These are phyloP conservation scores for Chaetops frenatus DNA, from an alignment of 2,113 vertebrate species.

Conservation along the genomic window DNA sequence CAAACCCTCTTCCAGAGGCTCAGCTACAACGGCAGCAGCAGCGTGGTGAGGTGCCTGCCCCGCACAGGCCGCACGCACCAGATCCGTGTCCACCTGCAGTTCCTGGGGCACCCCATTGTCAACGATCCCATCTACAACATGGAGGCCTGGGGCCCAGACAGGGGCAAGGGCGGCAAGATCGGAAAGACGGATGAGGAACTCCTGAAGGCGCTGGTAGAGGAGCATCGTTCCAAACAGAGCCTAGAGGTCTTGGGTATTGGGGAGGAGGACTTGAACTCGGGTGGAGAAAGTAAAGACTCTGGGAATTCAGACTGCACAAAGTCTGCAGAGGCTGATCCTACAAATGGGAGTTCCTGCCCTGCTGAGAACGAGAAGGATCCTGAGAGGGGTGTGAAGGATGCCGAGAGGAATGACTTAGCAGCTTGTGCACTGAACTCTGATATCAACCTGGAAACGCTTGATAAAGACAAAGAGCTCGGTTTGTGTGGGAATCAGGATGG, in stretches of 20 bases:
- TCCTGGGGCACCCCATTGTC: slow-evolving; percentile 88
- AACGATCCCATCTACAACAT: slow-evolving; percentile 98
- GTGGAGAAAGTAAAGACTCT: background rate
- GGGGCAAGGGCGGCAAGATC: slow-evolving; percentile 80
- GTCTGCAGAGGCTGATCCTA: background rate
- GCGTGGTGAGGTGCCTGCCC: slow-evolving; percentile 86
- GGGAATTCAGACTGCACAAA: background rate
- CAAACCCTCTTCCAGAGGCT: slow-evolving; percentile 89
- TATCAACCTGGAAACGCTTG: background rate
- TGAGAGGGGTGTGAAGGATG: too few relatives aligned
- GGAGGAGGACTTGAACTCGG: slow-evolving; percentile 62
- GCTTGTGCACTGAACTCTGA: background rate
- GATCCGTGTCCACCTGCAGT: slow-evolving; percentile 96
- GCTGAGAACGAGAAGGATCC: background rate
- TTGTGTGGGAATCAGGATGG: background rate
- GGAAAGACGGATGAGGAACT: slow-evolving; percentile 85
- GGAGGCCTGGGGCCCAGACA: slow-evolving; percentile 84
- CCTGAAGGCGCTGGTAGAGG: slow-evolving; percentile 82
- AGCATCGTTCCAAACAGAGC: slow-evolving; percentile 83
- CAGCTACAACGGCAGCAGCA: slow-evolving; percentile 84
- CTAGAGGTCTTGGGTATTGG: slow-evolving; percentile 76
- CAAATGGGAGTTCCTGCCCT: background rate
- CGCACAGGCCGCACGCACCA: slow-evolving; percentile 94
- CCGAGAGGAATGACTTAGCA: accelerated
- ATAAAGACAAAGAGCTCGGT: background rate